These are phyloP conservation scores for Meteorus cinctellus DNA, from an alignment of 2,888 invertebrate genomes.

Conservation along the genomic window DNA sequence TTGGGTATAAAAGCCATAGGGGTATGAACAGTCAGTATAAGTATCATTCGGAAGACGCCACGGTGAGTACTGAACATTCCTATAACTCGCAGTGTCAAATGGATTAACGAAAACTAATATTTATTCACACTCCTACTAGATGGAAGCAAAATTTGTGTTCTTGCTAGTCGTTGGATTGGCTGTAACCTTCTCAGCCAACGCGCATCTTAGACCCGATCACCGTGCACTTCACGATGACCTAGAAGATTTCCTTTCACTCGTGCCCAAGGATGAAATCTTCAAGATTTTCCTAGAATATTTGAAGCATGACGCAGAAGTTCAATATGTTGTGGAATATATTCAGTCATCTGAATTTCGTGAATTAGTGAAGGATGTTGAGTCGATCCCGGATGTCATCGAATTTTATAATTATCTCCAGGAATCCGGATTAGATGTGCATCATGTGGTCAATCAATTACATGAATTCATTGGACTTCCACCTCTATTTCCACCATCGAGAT, in stretches of 20 bases:
- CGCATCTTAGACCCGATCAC: conserved; percentile 42
- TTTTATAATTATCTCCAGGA: conserved; percentile 58
- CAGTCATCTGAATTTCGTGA: conserved; percentile 55
- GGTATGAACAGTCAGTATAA: neutral
- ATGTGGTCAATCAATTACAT: conserved; percentile 53
- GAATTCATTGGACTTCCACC: conserved; percentile 55
- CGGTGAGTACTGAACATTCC: conserved; percentile 45
- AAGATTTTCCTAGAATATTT: conserved; percentile 56
- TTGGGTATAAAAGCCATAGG: neutral
- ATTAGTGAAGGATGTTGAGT: conserved; percentile 55
- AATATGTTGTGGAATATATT: conserved; percentile 56
- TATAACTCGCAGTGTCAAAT: neutral
- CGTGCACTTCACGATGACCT: conserved; percentile 60
- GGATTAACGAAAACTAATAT: neutral
- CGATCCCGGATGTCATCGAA: conserved; percentile 56
- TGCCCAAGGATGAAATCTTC: conserved; percentile 56
- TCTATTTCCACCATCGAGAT: conserved; percentile 13
- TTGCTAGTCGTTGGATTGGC: conserved; percentile 50
- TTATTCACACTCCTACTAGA: conserved; percentile 22
- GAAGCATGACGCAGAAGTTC: conserved; percentile 61
- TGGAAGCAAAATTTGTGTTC: conserved; percentile 55
- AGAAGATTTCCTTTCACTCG: conserved; percentile 60
- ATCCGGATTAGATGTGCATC: conserved; percentile 56
- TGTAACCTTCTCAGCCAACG: conserved; percentile 43
- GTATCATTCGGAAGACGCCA: conserved; percentile 26